Evolutionary conservation across 2,113 vertebrate genomes (phyloP), one percentile per base, ranked within the genome.

Genomic region (Epinephelus cyanopodus): DNA sequence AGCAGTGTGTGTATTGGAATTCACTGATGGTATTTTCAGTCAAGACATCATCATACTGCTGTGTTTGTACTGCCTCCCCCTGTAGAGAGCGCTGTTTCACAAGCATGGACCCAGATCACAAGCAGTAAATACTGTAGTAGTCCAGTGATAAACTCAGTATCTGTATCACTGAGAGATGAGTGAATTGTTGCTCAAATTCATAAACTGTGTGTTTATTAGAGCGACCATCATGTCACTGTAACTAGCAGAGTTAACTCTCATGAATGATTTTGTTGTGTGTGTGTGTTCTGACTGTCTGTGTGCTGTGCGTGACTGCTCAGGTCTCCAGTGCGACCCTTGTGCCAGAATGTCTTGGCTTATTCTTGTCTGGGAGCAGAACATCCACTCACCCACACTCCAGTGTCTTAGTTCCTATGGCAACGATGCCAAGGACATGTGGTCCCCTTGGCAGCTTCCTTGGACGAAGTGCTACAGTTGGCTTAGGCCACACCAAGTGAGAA

Each of bases 401-500:
- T 6, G 15, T 66, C 27, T 50, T 13, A 3, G 63, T 77, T 70
- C n/a, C 77, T 17, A 6, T 13, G 1, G 6, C 23, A 66, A 63
- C 37, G 6, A 25, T 23, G 21, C 53, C 33, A 70, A 62, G 8
- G 9, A 76, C 74, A 53, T 93, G 90, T 70, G 81, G 76, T 54
- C 73, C 68, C 2, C 6, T 74, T 3, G 66, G 61, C 33, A 95
- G 90, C 64, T 73, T 78, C 39, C 39, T 64, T 1, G 87, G 80
- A 69, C 42, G 25, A 13, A 50, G 42, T 21, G 37, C 70, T 15
- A 47, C 60, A 17, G 77, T 94, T 42, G 63, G 33, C 27, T 91
- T 96, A 39, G 95, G 96, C n/a, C 90, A 29, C 71, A 95, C 87
- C 27, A 95, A 94, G 96, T 97, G 74, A 89, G 91, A 89, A 14